These are phyloP conservation scores for Vombatus ursinus DNA, from an alignment of 2,113 vertebrate genomes.

Conservation along the genomic window DNA sequence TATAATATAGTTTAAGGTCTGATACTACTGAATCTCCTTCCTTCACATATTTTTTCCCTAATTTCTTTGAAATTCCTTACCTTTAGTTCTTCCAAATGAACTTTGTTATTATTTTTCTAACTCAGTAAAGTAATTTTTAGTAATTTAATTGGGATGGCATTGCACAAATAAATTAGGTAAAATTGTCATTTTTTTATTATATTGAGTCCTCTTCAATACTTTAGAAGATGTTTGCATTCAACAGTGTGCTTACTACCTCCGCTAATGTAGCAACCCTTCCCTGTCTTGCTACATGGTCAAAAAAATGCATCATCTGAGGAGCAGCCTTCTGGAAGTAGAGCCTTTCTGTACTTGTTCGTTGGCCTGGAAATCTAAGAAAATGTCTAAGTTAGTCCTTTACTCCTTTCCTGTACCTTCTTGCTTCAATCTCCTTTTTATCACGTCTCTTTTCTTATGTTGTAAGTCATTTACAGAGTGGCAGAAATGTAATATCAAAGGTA, in stretches of 20 bases:
- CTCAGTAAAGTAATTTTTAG: too few species aligned
- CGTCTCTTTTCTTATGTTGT: neutral
- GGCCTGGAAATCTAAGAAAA: slow-evolving; percentile 12
- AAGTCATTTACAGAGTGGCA: neutral
- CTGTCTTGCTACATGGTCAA: neutral
- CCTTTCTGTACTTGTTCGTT: neutral
- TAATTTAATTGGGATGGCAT: too few species aligned
- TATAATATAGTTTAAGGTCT: neutral
- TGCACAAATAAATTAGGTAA: too few species aligned
- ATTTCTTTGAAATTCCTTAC: neutral
- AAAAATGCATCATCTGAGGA: neutral
- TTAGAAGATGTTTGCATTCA: neutral
- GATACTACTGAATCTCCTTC: neutral
- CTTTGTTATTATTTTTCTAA: too few species aligned
- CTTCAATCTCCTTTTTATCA: neutral
- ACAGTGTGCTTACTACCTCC: neutral
- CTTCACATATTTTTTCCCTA: neutral
- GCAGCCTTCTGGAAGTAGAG: neutral
- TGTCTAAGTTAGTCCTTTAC: neutral
- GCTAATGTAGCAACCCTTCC: neutral
- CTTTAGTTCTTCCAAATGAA: too few species aligned
- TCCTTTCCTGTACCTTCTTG: neutral
- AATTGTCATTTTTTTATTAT: too few species aligned
- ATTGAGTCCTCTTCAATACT: neutral
- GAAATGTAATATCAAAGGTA: neutral